Evolutionary conservation across 2,888 invertebrate species (phyloP).

Genomic region (Sinotaia quadrata): DNA sequence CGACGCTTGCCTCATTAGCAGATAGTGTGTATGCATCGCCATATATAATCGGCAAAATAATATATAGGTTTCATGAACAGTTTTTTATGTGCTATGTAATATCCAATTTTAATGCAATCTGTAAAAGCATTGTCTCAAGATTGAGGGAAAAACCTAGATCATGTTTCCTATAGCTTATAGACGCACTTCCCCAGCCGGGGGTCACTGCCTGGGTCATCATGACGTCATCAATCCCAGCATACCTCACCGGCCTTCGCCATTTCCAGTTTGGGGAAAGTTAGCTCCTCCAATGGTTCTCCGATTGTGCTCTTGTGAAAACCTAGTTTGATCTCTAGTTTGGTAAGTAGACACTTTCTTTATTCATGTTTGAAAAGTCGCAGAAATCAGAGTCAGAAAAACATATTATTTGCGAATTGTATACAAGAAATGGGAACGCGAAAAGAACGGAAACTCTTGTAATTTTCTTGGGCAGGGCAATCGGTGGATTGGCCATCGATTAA

Average conservation of each 20-base stretch:
- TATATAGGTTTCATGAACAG: not conserved
- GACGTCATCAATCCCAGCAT: constrained; percentile 46
- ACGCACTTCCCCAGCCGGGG: constrained; percentile 48
- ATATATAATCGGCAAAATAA: constrained; percentile 15
- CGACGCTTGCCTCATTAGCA: constrained; percentile 46
- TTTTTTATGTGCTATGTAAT: constrained; percentile 16
- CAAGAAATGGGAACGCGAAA: no score
- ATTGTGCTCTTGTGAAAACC: constrained; percentile 9
- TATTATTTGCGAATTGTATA: no score
- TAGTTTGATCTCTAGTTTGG: constrained; percentile 2
- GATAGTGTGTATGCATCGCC: constrained; percentile 23
- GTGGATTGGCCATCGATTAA: constrained; percentile 9
- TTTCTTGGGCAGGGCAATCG: constrained; percentile 22
- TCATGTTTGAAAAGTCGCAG: no score
- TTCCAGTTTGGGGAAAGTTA: constrained; percentile 47
- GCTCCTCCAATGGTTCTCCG: constrained; percentile 27
- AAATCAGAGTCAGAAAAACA: no score
- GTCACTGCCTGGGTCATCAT: constrained; percentile 48
- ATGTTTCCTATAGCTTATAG: constrained; percentile 25
- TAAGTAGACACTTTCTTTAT: no score
- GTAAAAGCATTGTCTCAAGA: constrained; percentile 20
- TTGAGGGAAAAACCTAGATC: constrained; percentile 9
- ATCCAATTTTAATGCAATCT: constrained; percentile 20
- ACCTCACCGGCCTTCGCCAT: constrained; percentile 43
- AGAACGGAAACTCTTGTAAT: constrained; percentile 28